Evolutionary conservation across 2,797 vertebrate species (phyloP).

Genomic region (Cuniculus paca): DNA sequence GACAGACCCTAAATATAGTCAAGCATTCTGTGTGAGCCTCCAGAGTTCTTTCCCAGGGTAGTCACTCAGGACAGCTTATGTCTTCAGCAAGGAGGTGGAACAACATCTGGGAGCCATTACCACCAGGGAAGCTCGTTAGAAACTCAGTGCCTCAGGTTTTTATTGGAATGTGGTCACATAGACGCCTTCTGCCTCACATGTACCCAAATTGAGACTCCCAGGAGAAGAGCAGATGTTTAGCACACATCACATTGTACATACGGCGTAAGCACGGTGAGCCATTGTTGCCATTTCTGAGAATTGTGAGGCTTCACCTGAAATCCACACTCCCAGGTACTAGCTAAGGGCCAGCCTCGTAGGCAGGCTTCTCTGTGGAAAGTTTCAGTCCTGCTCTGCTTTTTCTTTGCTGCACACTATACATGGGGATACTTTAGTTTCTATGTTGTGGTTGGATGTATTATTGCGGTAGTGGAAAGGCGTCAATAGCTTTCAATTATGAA

Average conservation of each 20-base stretch:
- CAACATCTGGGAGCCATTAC: background rate
- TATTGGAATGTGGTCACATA: background rate
- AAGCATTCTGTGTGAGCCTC: background rate
- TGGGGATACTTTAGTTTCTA: background rate
- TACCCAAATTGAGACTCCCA: background rate
- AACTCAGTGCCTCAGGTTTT: background rate
- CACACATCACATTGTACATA: no score
- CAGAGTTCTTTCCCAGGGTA: background rate
- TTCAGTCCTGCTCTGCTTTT: background rate
- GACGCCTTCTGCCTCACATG: background rate
- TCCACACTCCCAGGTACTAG: no score
- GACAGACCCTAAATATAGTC: background rate
- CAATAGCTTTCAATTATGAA: background rate
- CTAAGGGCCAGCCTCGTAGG: background rate
- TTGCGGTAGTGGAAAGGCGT: background rate
- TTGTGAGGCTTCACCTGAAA: background rate
- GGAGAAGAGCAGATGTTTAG: background rate
- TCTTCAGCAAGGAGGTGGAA: background rate
- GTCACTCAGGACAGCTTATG: background rate
- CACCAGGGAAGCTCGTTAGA: background rate
- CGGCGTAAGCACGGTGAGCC: no score
- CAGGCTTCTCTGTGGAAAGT: background rate
- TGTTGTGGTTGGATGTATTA: background rate
- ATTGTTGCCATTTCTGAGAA: background rate
- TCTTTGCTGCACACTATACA: background rate